Evolutionary conservation across 2,113 vertebrate genomes (phyloP).

Genomic region (Urocitellus parryii): DNA sequence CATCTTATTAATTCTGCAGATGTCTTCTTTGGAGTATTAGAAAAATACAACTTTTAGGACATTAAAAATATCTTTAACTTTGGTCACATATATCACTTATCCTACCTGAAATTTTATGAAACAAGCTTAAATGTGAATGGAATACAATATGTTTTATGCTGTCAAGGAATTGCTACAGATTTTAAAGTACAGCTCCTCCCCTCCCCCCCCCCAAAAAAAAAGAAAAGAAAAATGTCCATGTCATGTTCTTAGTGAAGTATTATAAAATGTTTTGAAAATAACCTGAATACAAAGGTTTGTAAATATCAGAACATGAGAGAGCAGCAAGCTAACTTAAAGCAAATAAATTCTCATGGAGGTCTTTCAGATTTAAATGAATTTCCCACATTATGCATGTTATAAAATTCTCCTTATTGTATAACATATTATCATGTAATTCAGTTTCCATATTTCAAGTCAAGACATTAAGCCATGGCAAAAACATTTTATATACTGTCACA

Average conservation of each 20-base stretch:
- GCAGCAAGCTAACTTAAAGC: not conserved
- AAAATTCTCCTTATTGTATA: not conserved
- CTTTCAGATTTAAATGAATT: not conserved
- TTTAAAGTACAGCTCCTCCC: not conserved
- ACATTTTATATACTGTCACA: not conserved
- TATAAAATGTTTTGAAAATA: not conserved
- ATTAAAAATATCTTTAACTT: not conserved
- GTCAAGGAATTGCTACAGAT: not conserved
- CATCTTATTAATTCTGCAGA: not conserved
- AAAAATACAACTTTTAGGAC: conserved; percentile 13
- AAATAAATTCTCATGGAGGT: not conserved
- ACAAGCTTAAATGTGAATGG: not conserved
- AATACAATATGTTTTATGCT: not conserved
- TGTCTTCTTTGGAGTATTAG: not conserved
- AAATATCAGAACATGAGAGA: not conserved
- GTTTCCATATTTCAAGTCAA: not conserved
- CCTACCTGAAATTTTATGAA: not conserved
- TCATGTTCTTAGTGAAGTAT: not conserved
- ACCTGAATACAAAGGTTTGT: not conserved
- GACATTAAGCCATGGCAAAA: conserved; percentile 30
- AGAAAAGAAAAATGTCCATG: not conserved
- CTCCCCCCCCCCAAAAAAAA: not conserved
- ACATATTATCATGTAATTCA: conserved; percentile 18
- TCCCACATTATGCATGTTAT: not conserved
- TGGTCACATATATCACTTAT: not conserved